Conservation (phyloP, 2,888 invertebrate species). For the Smittia aterrima region DNA sequence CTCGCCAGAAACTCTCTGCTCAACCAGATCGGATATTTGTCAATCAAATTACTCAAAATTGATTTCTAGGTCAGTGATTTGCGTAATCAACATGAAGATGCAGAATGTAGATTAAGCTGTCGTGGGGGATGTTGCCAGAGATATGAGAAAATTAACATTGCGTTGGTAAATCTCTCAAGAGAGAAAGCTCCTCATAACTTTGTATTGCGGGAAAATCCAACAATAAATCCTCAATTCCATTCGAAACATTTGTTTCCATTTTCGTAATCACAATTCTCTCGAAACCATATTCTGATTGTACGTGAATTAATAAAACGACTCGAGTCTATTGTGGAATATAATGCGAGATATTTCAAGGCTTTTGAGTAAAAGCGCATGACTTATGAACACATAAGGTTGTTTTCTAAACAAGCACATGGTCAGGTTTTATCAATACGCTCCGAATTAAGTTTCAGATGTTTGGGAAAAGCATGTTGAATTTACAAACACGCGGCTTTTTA, state of each 20-base stretch:
- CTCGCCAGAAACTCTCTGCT: too few species aligned
- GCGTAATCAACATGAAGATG: background rate
- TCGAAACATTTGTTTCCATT: too few species aligned
- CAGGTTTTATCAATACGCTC: background rate
- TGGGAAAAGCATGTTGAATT: background rate
- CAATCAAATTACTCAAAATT: conserved; percentile 6
- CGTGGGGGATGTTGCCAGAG: background rate
- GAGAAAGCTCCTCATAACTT: too few species aligned
- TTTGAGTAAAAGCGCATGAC: conserved; percentile 11
- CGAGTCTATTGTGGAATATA: background rate
- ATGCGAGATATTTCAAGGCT: background rate
- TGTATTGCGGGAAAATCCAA: too few species aligned
- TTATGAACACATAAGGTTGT: background rate
- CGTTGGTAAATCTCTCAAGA: too few species aligned
- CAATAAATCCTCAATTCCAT: too few species aligned
- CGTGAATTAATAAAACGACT: too few species aligned
- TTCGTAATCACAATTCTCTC: too few species aligned
- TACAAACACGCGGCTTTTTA: background rate
- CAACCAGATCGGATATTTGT: background rate
- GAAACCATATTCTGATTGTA: too few species aligned
- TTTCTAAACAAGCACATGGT: conserved; percentile 11
- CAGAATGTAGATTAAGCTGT: conserved; percentile 7
- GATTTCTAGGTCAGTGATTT: conserved; percentile 3
- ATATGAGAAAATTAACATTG: background rate
- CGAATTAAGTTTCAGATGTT: background rate